These are phyloP conservation scores for Columbina picui DNA, from an alignment of 2,113 vertebrate genomes.

Conservation along the genomic window DNA sequence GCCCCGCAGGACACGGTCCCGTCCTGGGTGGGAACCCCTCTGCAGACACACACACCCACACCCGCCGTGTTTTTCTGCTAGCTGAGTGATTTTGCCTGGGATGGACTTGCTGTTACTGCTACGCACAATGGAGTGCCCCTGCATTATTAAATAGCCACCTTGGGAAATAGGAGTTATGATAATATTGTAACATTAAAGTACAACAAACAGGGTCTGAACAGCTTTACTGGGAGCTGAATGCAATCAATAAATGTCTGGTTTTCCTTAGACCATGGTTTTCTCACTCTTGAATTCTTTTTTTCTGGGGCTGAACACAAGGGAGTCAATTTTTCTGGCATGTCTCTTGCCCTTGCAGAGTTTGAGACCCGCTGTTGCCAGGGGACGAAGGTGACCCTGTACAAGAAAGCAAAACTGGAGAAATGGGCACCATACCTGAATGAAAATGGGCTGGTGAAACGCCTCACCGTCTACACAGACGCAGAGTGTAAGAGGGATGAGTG, in stretches of 20 bases:
- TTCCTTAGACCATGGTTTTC: background rate
- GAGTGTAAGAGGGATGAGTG: constrained; percentile 76
- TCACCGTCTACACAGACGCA: constrained; percentile 79
- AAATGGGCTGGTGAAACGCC: constrained; percentile 80
- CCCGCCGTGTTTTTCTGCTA: background rate
- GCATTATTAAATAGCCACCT: background rate
- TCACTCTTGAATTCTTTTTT: background rate
- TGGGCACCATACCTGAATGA: constrained; percentile 77
- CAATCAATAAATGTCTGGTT: background rate
- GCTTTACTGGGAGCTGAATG: background rate
- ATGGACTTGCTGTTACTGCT: background rate
- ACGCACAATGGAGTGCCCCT: background rate
- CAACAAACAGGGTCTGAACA: background rate
- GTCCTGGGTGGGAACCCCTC: background rate
- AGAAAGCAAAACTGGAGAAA: constrained; percentile 82
- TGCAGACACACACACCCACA: background rate
- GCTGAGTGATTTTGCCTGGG: background rate
- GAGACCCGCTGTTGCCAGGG: constrained; percentile 80
- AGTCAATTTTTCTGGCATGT: background rate
- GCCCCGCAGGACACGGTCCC: background rate
- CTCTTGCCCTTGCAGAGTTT: constrained; percentile 75
- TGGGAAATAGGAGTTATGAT: background rate
- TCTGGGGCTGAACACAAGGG: background rate
- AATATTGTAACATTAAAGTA: background rate
- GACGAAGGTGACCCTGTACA: constrained; percentile 80